Evolutionary conservation across 2,113 vertebrate genomes (phyloP).

Genomic region (Apodemus speciosus): DNA sequence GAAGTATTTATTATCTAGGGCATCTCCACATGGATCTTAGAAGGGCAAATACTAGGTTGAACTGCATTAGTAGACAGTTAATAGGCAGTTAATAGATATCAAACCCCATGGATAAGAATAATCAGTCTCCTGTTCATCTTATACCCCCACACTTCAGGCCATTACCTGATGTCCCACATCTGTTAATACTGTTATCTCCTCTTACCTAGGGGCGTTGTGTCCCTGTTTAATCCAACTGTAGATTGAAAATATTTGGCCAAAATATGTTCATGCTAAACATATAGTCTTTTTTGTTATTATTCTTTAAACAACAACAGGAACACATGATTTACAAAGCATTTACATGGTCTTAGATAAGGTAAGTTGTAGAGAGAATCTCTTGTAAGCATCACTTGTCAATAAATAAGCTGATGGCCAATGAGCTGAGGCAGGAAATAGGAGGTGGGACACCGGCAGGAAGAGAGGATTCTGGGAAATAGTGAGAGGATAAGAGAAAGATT

Average conservation of each 20-base stretch:
- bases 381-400: too few species aligned
- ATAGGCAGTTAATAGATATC: neutral
- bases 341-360: neutral
- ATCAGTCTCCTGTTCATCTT: neutral
- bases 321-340: neutral
- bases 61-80: neutral
- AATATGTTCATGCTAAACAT: neutral
- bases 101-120: neutral
- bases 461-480: too few species aligned
- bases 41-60: neutral
- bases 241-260: neutral
- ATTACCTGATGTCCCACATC: neutral
- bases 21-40: neutral
- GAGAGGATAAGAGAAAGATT: too few species aligned
- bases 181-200: neutral
- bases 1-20: neutral
- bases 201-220: neutral
- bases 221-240: neutral
- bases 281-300: neutral
- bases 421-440: too few species aligned
- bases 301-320: neutral
- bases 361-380: neutral
- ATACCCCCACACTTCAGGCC: neutral
- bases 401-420: too few species aligned
- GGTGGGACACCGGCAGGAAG: too few species aligned